These are phyloP conservation scores for Epinotia ramella DNA, from an alignment of 2,888 invertebrate species.

Conservation along the genomic window DNA sequence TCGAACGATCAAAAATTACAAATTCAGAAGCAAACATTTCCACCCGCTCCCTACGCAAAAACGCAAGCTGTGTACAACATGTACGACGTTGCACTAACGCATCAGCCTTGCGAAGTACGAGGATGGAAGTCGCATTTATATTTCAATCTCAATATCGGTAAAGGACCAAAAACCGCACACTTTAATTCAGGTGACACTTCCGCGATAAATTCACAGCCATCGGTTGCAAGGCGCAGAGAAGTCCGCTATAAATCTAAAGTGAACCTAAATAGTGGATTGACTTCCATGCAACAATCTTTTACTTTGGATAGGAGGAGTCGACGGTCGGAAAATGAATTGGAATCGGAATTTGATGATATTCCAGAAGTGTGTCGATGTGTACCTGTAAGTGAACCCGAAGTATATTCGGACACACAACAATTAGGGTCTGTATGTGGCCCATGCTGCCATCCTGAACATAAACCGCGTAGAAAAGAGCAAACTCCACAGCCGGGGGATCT, in stretches of 20 bases:
- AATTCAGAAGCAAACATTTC: neutral
- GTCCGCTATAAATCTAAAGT: constrained; percentile 19
- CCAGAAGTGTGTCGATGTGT: neutral
- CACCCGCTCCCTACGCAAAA: constrained; percentile 7
- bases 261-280: neutral
- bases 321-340: neutral
- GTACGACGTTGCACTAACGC: neutral
- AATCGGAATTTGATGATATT: neutral
- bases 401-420: neutral
- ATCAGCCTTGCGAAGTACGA: neutral
- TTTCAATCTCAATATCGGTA: constrained; percentile 10
- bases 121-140: constrained; percentile 5
- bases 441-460: neutral
- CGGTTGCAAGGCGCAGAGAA: neutral
- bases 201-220: constrained; percentile 2
- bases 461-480: neutral
- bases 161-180: neutral
- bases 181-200: neutral
- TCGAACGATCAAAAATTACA: neutral
- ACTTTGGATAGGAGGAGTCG: constrained; percentile 1
- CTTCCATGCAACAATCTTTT: constrained; percentile 29
- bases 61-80: constrained; percentile 19
- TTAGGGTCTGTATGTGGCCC: neutral
- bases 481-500: neutral
- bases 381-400: neutral